phyloP scores from a whole-genome alignment of 1,140 invertebrate species.

The Drosophila parabipectinata region DNA sequence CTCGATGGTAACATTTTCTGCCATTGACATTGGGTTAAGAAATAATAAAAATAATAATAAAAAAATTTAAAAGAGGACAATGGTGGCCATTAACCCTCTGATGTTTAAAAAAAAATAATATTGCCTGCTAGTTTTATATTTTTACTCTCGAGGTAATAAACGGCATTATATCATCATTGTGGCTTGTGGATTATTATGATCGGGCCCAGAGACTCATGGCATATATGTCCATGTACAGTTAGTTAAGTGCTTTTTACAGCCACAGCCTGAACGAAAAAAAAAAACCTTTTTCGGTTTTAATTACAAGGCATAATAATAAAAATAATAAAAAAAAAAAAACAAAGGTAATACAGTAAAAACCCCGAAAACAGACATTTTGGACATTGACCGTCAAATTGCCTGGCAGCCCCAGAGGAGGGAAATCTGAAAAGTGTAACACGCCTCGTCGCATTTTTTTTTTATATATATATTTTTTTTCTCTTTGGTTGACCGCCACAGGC shows the following conservation, averaged over 20 bases:
- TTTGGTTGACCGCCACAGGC: constrained; percentile 12
- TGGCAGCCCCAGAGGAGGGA: background rate
- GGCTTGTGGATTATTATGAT: constrained; percentile 26
- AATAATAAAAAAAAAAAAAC: background rate
- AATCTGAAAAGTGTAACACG: constrained; percentile 41
- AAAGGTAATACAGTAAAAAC: constrained; percentile 32
- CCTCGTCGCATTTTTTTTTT: constrained; percentile 39
- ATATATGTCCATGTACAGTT: constrained; percentile 41
- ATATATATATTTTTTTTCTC: background rate
- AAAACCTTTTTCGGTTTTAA: constrained; percentile 43
- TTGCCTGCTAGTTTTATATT: background rate
- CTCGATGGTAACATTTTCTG: background rate
- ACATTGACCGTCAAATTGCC: constrained; percentile 49
- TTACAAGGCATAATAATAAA: constrained; percentile 35
- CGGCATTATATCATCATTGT: constrained; percentile 36
- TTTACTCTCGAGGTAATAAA: constrained; percentile 17
- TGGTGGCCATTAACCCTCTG: background rate
- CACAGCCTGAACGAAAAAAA: constrained; percentile 4
- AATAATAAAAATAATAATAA: background rate
- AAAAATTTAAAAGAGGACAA: background rate
- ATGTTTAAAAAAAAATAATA: background rate
- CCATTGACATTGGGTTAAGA: background rate
- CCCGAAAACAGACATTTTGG: constrained; percentile 27
- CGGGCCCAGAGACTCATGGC: constrained; percentile 7
- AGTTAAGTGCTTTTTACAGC: constrained; percentile 42